Percentiles rank a stretch among this genome's conserved stretches.
Evolutionary conservation across 1,140 invertebrate genomes (phyloP).

Genomic region (Pectinophora gossypiella): DNA sequence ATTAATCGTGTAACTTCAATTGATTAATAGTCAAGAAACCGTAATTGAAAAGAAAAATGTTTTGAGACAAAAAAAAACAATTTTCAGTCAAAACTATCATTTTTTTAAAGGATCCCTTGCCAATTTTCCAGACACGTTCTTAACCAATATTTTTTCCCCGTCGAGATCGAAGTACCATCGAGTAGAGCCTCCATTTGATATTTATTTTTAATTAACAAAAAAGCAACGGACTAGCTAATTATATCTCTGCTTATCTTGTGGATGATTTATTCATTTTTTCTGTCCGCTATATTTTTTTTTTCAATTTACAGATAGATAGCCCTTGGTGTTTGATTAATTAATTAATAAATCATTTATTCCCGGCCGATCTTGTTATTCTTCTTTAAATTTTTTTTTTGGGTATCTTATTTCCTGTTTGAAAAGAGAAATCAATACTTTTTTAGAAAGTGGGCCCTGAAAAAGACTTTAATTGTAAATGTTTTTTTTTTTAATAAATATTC

Average conservation of each 20-base stretch:
- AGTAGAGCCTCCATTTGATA: slow-evolving; percentile 46
- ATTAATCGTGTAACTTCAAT: too few relatives aligned
- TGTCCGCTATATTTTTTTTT: slow-evolving; percentile 25
- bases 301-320: slow-evolving; percentile 21
- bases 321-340: slow-evolving; percentile 22
- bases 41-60: too few relatives aligned
- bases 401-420: background rate
- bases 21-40: too few relatives aligned
- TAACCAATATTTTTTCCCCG: background rate
- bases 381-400: background rate
- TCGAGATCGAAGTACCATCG: slow-evolving; percentile 26
- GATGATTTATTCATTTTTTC: slow-evolving; percentile 37
- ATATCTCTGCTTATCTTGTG: slow-evolving; percentile 36
- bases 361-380: background rate
- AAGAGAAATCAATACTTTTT: background rate
- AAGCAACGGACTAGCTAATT: slow-evolving; percentile 32
- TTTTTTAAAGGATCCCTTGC: too few relatives aligned
- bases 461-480: too few relatives aligned
- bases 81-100: too few relatives aligned
- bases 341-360: slow-evolving; percentile 21
- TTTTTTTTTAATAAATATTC: too few relatives aligned
- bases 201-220: slow-evolving; percentile 62
- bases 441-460: too few relatives aligned
- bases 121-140: too few relatives aligned
- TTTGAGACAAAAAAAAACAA: too few relatives aligned